Percentiles rank a stretch among this genome's conserved stretches.
phyloP scores from a whole-genome alignment of 2,113 vertebrate species.

The Corvus hawaiiensis region DNA sequence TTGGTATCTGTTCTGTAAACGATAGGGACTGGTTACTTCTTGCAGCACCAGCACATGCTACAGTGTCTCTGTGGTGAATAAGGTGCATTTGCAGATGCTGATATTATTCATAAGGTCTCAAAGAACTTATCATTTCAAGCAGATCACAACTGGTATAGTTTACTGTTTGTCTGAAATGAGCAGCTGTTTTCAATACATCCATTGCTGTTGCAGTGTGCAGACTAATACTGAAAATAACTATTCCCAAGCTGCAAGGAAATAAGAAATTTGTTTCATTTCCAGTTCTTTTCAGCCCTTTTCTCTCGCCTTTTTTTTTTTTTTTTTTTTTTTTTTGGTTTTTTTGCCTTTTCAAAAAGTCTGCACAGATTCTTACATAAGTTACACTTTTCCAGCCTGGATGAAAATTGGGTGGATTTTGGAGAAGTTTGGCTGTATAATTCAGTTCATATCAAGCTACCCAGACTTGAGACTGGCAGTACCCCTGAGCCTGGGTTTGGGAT shows the following conservation, averaged over 20 bases:
- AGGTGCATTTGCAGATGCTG: not conserved
- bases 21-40: not conserved
- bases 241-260: not conserved
- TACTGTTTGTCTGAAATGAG: not conserved
- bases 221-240: not conserved
- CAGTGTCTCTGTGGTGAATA: not conserved
- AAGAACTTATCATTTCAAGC: not conserved
- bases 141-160: not conserved
- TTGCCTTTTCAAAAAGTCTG: fast-evolving
- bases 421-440: not conserved
- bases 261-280: not conserved
- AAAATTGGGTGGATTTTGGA: not conserved
- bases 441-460: not conserved
- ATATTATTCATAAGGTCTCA: not conserved
- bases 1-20: not conserved
- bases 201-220: not conserved
- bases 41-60: not conserved
- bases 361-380: not conserved
- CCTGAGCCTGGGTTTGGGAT: not conserved
- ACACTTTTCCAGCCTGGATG: not conserved
- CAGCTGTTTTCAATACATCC: not conserved
- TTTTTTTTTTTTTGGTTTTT: not conserved
- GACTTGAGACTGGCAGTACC: not conserved
- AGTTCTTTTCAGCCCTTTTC: not conserved
- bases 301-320: fast-evolving